Evolutionary conservation across 2,797 vertebrate genomes (phyloP), one percentile per base, ranked within the genome.

Genomic region (Epinephelus coioides): DNA sequence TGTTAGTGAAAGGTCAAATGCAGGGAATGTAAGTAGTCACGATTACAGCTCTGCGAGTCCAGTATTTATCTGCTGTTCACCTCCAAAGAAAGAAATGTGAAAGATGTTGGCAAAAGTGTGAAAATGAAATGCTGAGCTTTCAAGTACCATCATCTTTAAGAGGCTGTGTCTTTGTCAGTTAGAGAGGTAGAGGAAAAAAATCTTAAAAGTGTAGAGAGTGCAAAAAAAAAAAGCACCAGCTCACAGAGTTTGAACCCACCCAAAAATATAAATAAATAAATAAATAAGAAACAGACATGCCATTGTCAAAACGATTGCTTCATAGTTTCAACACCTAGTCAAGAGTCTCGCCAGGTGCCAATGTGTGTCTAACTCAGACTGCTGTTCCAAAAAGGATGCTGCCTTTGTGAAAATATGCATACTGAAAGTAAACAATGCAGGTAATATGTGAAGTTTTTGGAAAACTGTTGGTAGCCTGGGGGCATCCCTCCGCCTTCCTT

Each of bases 241-340:
- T 62, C 57, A 51, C 51, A 2, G 51, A 72, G 27, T 81, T 27
- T 67, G 19, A 80, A 76, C 34, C 30, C 4, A 13, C 18, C 25
- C 6, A 53, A 23, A 69, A 38, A 57, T 7, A 76, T 19, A 21
- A 50, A 62, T 18, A 50, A 47, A 76, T 13, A 3, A 65, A 60
- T 13, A 3, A 65, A 60, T 2, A 64, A 68, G 13, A 3, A 65
- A 60, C 1, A 64, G 60, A 78, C 69, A 65, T 38, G 54, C 46
- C 66, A 60, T 55, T 82, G 82, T 85, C 84, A 88, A 69, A 88
- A 46, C 56, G 3, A 87, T 77, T 78, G 70, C 70, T 49, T 78
- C 67, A 68, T 44, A 59, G 55, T 63, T 71, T 74, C 61, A 66
- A 72, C 78, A 82, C 68, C 65, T 77, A 69, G 78, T 81, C 64